Conservation (phyloP, 2,113 vertebrate species). For the Larimichthys crocea region DNA sequence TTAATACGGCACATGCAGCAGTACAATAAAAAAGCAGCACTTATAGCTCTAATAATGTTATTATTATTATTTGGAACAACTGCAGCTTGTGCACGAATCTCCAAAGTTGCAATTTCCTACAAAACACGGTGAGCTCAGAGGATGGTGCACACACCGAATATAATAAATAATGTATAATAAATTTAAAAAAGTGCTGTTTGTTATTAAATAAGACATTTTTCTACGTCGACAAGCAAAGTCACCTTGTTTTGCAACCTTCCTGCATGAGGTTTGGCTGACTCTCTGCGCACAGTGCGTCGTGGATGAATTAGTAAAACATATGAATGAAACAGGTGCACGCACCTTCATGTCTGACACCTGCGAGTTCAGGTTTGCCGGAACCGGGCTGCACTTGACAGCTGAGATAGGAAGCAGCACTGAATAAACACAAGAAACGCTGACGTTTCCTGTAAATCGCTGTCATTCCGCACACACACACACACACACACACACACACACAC, state of each 20-base stretch:
- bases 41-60: neutral
- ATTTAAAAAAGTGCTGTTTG: neutral
- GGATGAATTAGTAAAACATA: neutral
- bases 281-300: no score
- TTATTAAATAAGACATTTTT: rapidly evolving
- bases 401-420: slow-evolving; percentile 52
- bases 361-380: neutral
- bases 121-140: neutral
- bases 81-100: neutral
- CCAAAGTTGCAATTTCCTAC: neutral
- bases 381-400: slow-evolving; percentile 36
- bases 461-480: neutral
- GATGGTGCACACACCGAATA: neutral
- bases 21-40: neutral
- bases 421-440: slow-evolving; percentile 49
- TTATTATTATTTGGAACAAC: neutral
- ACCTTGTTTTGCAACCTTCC: neutral
- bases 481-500: no score
- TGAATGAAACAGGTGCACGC: neutral
- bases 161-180: neutral
- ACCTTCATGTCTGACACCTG: neutral
- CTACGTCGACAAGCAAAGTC: no score
- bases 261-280: neutral
- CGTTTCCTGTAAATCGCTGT: slow-evolving; percentile 57
- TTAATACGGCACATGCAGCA: neutral